Conservation (phyloP, 2,888 invertebrate species). For the Cataglyphis albicans region DNA sequence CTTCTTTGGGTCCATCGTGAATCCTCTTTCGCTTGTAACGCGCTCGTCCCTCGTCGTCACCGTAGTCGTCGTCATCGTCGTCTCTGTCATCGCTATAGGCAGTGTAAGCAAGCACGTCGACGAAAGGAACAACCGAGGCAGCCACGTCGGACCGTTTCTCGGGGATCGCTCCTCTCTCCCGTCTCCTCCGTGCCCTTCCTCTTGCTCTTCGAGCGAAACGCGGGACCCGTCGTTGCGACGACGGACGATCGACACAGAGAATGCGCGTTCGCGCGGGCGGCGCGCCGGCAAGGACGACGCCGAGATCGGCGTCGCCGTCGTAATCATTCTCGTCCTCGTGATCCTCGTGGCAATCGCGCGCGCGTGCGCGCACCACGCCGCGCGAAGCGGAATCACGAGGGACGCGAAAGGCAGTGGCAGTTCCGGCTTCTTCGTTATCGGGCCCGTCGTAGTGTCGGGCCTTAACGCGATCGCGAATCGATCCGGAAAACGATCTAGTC, state of each 20-base stretch:
- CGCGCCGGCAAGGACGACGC: background rate
- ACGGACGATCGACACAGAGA: slow-evolving; percentile 19
- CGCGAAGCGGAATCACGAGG: slow-evolving; percentile 58
- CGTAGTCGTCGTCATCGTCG: slow-evolving; percentile 58
- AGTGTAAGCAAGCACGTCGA: slow-evolving; percentile 79
- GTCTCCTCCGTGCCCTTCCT: slow-evolving; percentile 28
- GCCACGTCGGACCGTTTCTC: slow-evolving; percentile 33
- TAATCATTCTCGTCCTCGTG: slow-evolving; percentile 20
- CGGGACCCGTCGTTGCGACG: slow-evolving; percentile 42
- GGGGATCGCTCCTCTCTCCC: slow-evolving; percentile 20
- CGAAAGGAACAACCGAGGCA: slow-evolving; percentile 61
- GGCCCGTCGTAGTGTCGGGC: slow-evolving; percentile 80
- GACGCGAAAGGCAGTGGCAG: slow-evolving; percentile 77
- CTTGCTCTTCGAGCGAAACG: slow-evolving; percentile 41
- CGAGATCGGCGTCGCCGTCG: background rate
- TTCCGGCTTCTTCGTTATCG: slow-evolving; percentile 64
- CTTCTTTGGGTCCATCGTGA: background rate
- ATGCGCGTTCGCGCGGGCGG: slow-evolving; percentile 19
- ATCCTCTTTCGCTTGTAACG: slow-evolving; percentile 48
- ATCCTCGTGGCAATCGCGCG: slow-evolving; percentile 33
- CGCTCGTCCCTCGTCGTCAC: slow-evolving; percentile 58
- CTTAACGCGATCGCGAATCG: slow-evolving; percentile 76
- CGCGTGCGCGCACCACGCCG: slow-evolving; percentile 57
- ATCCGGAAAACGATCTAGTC: slow-evolving; percentile 26
- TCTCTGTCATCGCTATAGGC: slow-evolving; percentile 74